Conservation (phyloP, 1,140 invertebrate genomes). For the Hypsibius dujardini region DNA sequence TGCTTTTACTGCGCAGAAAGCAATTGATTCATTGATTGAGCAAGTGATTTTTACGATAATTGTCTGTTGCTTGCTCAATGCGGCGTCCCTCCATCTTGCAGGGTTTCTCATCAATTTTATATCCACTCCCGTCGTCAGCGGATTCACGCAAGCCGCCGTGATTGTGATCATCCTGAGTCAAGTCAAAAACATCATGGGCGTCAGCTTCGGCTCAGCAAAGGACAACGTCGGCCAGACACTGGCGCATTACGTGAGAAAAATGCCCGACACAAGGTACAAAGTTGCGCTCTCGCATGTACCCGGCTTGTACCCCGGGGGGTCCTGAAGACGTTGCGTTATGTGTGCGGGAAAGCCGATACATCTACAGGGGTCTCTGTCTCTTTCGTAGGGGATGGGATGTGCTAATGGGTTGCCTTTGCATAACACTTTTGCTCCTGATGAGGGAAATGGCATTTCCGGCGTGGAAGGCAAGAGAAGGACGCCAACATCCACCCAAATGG, state of each 20-base stretch:
- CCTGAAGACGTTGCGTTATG: too few species aligned
- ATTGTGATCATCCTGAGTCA: slow-evolving; percentile 15
- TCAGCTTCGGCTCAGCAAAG: slow-evolving; percentile 12
- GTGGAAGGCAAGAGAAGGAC: neutral
- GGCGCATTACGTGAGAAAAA: neutral
- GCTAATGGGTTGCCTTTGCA: slow-evolving; percentile 2
- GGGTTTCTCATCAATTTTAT: slow-evolving; percentile 15
- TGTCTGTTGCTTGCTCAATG: too few species aligned
- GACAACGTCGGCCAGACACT: neutral
- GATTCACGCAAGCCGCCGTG: slow-evolving; percentile 11
- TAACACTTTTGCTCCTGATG: slow-evolving; percentile 8
- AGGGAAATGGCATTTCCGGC: neutral
- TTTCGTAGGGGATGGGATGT: slow-evolving; percentile 11
- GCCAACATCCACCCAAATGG: neutral
- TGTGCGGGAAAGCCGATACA: too few species aligned
- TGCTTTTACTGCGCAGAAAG: too few species aligned
- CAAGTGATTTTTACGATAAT: too few species aligned
- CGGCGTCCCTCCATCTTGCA: slow-evolving; percentile 5
- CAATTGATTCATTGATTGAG: too few species aligned
- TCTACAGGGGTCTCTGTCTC: neutral
- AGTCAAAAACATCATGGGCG: slow-evolving; percentile 7
- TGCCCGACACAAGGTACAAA: neutral
- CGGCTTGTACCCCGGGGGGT: too few species aligned
- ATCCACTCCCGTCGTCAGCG: neutral
- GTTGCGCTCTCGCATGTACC: neutral